Evolutionary conservation across 1,140 invertebrate species (phyloP).

Genomic region (Brachionus manjavacas): DNA sequence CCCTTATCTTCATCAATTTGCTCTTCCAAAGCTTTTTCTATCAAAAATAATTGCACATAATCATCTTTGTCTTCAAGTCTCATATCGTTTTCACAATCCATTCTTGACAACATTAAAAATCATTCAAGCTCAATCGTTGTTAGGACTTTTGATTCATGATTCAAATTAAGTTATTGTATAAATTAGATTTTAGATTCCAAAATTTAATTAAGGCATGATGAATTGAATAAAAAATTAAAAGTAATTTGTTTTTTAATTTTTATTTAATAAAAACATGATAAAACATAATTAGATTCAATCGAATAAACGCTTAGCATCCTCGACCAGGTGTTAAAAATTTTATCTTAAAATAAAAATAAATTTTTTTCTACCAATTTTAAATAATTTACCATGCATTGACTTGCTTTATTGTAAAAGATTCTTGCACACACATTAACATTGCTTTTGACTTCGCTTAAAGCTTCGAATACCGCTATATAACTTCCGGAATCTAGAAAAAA

Average conservation of each 20-base stretch:
- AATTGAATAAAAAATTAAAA: neutral
- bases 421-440: neutral
- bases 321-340: neutral
- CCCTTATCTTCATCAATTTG: neutral
- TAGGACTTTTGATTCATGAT: neutral
- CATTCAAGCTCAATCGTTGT: neutral
- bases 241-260: neutral
- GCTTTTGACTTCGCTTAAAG: neutral
- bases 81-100: neutral
- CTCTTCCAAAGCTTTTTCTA: neutral
- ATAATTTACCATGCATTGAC: neutral
- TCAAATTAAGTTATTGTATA: neutral
- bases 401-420: conserved; percentile 7
- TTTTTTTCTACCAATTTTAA: neutral
- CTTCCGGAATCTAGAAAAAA: neutral
- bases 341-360: neutral
- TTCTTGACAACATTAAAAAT: neutral
- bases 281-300: neutral
- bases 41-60: neutral
- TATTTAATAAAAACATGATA: neutral
- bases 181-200: neutral
- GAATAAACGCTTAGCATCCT: neutral
- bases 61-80: neutral
- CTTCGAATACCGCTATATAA: neutral
- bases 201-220: neutral